These are phyloP conservation scores for Hemiprocne comata DNA, from an alignment of 2,113 vertebrate genomes.

Conservation along the genomic window DNA sequence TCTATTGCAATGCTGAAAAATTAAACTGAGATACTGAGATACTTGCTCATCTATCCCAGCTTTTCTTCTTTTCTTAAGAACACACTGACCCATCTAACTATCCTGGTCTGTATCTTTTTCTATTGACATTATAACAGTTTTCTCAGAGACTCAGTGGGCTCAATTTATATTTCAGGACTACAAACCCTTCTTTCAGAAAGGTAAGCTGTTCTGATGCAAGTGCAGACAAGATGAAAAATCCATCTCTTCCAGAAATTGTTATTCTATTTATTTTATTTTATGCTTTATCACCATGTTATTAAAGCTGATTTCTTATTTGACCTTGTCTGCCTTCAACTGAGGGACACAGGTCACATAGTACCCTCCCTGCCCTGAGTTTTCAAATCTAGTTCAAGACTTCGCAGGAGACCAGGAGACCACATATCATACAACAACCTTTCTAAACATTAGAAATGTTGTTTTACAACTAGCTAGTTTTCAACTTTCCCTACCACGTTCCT, in stretches of 20 bases:
- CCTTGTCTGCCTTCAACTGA: not conserved
- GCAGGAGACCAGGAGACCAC: not conserved
- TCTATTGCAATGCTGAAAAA: not conserved
- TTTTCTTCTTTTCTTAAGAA: constrained; percentile 4
- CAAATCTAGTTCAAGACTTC: not conserved
- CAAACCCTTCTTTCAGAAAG: not conserved
- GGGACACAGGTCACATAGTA: not conserved
- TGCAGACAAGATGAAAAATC: not conserved
- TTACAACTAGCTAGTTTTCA: not conserved
- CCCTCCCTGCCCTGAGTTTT: not conserved
- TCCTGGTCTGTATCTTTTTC: not conserved
- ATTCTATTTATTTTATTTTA: not conserved
- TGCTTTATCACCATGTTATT: not conserved
- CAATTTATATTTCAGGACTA: not conserved
- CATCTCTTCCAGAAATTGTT: not conserved
- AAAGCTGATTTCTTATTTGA: not conserved
- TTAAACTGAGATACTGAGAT: not conserved
- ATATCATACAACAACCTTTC: not conserved
- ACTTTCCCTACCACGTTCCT: not conserved
- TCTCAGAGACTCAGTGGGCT: not conserved
- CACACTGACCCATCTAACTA: not conserved
- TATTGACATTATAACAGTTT: not conserved
- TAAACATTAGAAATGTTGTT: not conserved
- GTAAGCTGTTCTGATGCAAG: not conserved
- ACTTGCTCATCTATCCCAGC: not conserved